Conservation (phyloP, 2,888 invertebrate genomes). For the Phengaris alcon region DNA sequence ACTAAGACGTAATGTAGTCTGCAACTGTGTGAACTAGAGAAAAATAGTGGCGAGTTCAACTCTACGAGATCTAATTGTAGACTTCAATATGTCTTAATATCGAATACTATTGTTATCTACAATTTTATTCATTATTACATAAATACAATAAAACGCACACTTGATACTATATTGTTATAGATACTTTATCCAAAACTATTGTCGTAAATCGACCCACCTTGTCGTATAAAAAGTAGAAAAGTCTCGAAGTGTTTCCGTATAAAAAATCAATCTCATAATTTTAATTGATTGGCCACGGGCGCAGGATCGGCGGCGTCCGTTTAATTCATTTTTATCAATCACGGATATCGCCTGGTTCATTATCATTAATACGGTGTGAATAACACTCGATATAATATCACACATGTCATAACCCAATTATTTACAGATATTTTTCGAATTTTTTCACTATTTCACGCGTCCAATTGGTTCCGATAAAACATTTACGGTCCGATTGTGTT, state of each 20-base stretch:
- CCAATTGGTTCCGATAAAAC: background rate
- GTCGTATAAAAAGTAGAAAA: background rate
- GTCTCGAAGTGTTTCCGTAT: background rate
- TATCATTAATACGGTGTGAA: conserved; percentile 28
- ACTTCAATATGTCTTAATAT: no score
- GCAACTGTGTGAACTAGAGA: no score
- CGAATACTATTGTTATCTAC: background rate
- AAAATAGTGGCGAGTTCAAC: no score
- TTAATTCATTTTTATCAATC: conserved; percentile 21
- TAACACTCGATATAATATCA: background rate
- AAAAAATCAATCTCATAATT: conserved; percentile 2
- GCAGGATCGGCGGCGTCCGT: background rate
- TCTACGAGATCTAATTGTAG: no score
- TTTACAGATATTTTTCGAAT: background rate
- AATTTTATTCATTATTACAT: background rate
- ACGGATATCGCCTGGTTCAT: conserved; percentile 21
- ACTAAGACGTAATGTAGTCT: no score
- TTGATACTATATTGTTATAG: no score
- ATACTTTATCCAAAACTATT: no score
- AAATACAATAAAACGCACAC: background rate
- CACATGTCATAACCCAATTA: background rate
- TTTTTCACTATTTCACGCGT: background rate
- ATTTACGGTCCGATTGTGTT: background rate
- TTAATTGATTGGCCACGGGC: conserved; percentile 22
- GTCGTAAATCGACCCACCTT: background rate